phyloP scores from a whole-genome alignment of 2,797 vertebrate species.

The Chaetophractus vellerosus region DNA sequence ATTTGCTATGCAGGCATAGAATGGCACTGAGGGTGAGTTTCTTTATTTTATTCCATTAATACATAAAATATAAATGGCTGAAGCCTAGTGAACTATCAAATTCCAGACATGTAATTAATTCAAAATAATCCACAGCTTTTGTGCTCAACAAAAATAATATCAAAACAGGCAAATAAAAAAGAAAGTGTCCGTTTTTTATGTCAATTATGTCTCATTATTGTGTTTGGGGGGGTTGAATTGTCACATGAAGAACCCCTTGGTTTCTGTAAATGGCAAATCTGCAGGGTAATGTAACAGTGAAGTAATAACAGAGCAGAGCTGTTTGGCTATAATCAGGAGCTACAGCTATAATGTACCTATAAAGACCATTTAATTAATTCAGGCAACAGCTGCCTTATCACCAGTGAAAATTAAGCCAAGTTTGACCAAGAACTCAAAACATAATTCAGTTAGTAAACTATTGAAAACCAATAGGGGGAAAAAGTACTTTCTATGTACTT shows the following conservation, averaged over 20 bases:
- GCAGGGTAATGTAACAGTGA: conserved; percentile 51
- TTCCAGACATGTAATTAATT: neutral
- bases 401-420: conserved; percentile 83
- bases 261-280: neutral
- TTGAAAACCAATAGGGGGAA: conserved; percentile 85
- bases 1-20: neutral
- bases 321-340: conserved; percentile 75
- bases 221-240: neutral
- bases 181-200: neutral
- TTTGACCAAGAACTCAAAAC: conserved; percentile 85
- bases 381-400: conserved; percentile 77
- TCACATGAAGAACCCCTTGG: neutral
- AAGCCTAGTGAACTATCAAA: conserved; percentile 7
- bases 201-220: neutral
- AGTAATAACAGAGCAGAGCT: conserved; percentile 75
- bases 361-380: conserved; percentile 84
- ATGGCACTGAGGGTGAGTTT: neutral
- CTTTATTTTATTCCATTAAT: neutral
- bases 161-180: conserved; percentile 1
- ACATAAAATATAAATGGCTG: neutral
- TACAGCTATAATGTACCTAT: conserved; percentile 75
- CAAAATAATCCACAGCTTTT: neutral
- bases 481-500: conserved; percentile 83
- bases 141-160: conserved; percentile 21
- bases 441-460: conserved; percentile 83